Evolutionary conservation across 2,888 invertebrate genomes (phyloP).

Genomic region (Agonopterix heracliana): DNA sequence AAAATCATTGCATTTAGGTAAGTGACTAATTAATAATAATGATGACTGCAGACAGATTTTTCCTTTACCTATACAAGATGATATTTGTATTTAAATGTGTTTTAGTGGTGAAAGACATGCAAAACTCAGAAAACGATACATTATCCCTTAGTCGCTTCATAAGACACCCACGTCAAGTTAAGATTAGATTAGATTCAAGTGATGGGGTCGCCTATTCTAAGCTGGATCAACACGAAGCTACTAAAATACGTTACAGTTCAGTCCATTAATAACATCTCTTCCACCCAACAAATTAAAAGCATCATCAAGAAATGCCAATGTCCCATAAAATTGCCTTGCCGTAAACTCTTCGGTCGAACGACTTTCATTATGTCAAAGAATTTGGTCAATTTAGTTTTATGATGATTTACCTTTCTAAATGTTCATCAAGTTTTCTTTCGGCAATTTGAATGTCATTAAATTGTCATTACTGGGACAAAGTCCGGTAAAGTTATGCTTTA

Average conservation of each 20-base stretch:
- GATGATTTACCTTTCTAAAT: constrained; percentile 13
- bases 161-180: too few relatives aligned
- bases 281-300: constrained; percentile 1
- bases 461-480: constrained; percentile 4
- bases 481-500: background rate
- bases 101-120: too few relatives aligned
- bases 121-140: too few relatives aligned
- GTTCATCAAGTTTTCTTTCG: constrained; percentile 5
- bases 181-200: too few relatives aligned
- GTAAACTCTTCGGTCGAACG: background rate
- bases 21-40: too few relatives aligned
- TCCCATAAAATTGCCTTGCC: background rate
- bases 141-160: too few relatives aligned
- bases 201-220: too few relatives aligned
- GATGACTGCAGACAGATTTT: too few relatives aligned
- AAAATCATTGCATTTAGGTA: too few relatives aligned
- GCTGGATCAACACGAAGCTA: background rate
- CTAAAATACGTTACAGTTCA: background rate
- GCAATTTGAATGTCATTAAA: constrained; percentile 12
- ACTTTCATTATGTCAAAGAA: constrained; percentile 6
- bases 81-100: too few relatives aligned
- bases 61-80: too few relatives aligned
- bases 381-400: constrained; percentile 16
- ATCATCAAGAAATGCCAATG: constrained; percentile 3
- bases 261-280: too few relatives aligned